phyloP scores from a whole-genome alignment of 2,113 vertebrate species.

The Cervus canadensis region DNA sequence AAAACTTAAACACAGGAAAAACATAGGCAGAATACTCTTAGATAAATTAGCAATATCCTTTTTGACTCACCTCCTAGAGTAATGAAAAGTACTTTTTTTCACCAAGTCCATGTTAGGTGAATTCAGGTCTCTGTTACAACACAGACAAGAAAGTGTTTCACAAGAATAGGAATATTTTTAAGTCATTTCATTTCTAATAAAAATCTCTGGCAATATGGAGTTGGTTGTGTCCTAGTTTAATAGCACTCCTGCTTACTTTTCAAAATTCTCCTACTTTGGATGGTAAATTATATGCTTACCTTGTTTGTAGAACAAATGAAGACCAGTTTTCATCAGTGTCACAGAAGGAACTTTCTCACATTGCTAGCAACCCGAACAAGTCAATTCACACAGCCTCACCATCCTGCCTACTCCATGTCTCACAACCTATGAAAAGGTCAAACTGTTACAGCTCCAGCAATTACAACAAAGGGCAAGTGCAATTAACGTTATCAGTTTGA shows the following conservation, averaged over 20 bases:
- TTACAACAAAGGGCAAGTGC: not conserved
- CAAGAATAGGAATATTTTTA: not conserved
- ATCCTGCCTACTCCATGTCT: not conserved
- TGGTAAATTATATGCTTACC: not conserved
- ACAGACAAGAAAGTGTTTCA: not conserved
- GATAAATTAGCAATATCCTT: not conserved
- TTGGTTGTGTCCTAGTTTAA: not conserved
- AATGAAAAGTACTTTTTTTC: not conserved
- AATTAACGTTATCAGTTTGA: not conserved
- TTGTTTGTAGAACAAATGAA: not conserved
- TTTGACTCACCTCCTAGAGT: not conserved
- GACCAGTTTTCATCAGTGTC: not conserved
- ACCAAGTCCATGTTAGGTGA: not conserved
- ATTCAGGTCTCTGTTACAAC: conserved; percentile 2
- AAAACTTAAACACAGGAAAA: not conserved
- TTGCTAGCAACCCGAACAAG: not conserved
- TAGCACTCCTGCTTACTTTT: not conserved
- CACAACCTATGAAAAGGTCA: not conserved
- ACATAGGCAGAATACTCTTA: not conserved
- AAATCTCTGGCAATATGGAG: not conserved
- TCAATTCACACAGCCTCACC: not conserved
- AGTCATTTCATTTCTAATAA: not conserved
- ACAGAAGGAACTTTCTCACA: not conserved
- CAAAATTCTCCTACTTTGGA: not conserved
- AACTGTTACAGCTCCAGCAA: not conserved